Conservation (phyloP, 1,140 invertebrate species). For the Neodiprion pinetum region DNA sequence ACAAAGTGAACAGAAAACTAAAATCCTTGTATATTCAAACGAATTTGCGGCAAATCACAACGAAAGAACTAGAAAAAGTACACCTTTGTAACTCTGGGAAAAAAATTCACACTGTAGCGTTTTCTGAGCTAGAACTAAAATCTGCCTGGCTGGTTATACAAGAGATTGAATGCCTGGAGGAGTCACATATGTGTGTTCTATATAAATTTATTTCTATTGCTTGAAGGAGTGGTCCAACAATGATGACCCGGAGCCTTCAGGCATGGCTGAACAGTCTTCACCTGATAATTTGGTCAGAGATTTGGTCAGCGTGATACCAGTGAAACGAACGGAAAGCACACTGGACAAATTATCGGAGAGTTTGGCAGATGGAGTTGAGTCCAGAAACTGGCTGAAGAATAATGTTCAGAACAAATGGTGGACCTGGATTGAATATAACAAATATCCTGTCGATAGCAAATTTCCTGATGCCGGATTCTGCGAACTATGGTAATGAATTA, state of each 20-base stretch:
- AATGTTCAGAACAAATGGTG: conserved; percentile 59
- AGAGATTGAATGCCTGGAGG: not conserved
- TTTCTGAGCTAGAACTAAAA: too few species aligned
- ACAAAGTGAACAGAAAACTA: too few species aligned
- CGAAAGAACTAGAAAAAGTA: too few species aligned
- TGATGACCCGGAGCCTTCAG: conserved; percentile 31
- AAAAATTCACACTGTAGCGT: too few species aligned
- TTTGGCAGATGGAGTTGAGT: conserved; percentile 41
- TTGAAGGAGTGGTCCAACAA: conserved; percentile 47
- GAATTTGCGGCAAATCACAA: too few species aligned
- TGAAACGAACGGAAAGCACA: conserved; percentile 8
- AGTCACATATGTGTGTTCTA: not conserved
- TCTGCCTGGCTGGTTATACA: too few species aligned
- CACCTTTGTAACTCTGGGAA: too few species aligned
- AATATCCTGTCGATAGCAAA: conserved; percentile 43
- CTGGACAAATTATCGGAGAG: conserved; percentile 32
- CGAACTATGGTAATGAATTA: conserved; percentile 43
- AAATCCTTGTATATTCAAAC: too few species aligned
- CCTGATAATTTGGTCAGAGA: not conserved
- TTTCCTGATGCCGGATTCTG: conserved; percentile 48
- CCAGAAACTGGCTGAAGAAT: conserved; percentile 51
- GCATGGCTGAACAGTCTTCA: too few species aligned
- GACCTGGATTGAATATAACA: conserved; percentile 47
- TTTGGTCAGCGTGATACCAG: conserved; percentile 13
- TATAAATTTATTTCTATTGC: too few species aligned